Evolutionary conservation across 2,113 vertebrate species (phyloP).

Genomic region (Apodemus speciosus): DNA sequence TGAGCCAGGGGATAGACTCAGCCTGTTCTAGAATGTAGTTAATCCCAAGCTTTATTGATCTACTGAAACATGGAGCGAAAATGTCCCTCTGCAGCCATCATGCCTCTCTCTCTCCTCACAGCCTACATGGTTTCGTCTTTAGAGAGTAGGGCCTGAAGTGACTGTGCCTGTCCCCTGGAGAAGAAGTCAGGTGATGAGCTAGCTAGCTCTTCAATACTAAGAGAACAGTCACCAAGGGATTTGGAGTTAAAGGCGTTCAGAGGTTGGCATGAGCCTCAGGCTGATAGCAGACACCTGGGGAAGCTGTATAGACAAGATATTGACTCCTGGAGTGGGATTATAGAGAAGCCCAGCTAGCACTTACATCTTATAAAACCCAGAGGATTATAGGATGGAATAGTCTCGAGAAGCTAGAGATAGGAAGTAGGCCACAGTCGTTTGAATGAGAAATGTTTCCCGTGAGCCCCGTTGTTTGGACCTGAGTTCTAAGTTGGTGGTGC

Average conservation of each 20-base stretch:
- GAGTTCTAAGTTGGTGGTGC: background rate
- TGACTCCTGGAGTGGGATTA: background rate
- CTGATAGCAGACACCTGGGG: background rate
- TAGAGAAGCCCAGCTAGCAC: background rate
- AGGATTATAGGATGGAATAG: background rate
- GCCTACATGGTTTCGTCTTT: background rate
- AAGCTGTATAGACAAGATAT: too few relatives aligned
- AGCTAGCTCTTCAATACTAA: background rate
- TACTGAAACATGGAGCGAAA: background rate
- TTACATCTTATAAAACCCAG: background rate
- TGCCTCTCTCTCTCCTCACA: background rate
- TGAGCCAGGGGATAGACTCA: background rate
- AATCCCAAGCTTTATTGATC: background rate
- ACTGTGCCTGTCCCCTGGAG: background rate
- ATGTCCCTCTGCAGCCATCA: too few relatives aligned
- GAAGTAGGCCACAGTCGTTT: background rate
- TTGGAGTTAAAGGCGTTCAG: background rate
- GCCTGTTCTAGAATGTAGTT: background rate
- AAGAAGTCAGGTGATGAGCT: background rate
- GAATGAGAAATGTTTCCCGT: background rate
- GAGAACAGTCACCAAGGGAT: background rate
- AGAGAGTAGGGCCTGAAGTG: background rate
- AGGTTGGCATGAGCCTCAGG: background rate
- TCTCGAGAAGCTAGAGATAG: conserved; percentile 2
- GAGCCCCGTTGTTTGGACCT: background rate